These are phyloP conservation scores for Trissonchulus latispiculum DNA, from an alignment of 2,888 invertebrate species.

Conservation along the genomic window DNA sequence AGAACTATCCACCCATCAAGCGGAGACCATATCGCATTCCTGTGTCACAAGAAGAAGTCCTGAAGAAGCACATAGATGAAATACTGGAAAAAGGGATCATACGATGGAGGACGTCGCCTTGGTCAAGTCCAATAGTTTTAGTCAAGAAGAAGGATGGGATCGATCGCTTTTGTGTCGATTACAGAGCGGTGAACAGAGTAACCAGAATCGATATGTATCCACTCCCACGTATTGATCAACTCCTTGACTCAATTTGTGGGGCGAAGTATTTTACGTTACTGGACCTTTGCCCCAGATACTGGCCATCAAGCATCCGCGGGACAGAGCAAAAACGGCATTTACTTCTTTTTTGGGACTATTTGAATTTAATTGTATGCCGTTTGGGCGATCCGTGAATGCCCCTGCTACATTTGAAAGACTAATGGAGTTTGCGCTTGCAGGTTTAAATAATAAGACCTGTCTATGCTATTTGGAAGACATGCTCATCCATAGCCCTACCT, in stretches of 20 bases:
- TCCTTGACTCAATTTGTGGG: not conserved
- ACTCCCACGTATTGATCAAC: not conserved
- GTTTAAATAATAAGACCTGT: not conserved
- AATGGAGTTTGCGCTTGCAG: not conserved
- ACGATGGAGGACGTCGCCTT: not conserved
- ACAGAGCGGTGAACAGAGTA: not conserved
- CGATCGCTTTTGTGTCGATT: not conserved
- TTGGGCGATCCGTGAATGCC: slow-evolving; percentile 25
- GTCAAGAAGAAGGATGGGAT: not conserved
- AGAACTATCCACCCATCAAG: not conserved
- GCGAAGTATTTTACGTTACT: slow-evolving; percentile 17
- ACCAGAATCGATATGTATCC: not conserved
- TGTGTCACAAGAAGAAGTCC: not conserved
- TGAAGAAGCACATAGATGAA: not conserved
- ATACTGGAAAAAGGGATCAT: not conserved
- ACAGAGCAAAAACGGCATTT: slow-evolving; percentile 24
- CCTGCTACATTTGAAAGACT: slow-evolving; percentile 27
- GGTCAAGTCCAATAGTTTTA: not conserved
- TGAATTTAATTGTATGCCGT: slow-evolving; percentile 26
- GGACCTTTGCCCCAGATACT: slow-evolving; percentile 18
- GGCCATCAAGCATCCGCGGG: not conserved
- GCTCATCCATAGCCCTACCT: not conserved
- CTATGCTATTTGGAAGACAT: slow-evolving; percentile 13
- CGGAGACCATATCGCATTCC: not conserved
- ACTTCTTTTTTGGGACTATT: slow-evolving; percentile 24